phyloP scores from a whole-genome alignment of 1,140 invertebrate species.

The Aculops lycopersici region DNA sequence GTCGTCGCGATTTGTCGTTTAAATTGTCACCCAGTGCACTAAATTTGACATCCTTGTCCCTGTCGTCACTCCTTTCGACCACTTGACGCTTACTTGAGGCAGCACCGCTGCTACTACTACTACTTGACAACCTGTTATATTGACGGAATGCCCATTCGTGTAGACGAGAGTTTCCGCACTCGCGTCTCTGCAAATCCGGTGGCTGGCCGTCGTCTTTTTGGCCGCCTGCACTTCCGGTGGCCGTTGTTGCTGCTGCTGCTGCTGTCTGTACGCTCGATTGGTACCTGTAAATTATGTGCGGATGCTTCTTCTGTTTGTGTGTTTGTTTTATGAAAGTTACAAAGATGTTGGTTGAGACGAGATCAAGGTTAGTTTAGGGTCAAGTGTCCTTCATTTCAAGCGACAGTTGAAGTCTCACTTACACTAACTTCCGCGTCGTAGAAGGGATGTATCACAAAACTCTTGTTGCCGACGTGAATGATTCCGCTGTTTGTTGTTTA shows the following conservation, averaged over 20 bases:
- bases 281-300: constrained; percentile 64
- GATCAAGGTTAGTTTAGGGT: neutral
- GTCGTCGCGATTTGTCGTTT: too few species aligned
- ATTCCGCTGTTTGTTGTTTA: constrained; percentile 31
- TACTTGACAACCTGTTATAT: neutral
- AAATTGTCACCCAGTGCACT: too few species aligned
- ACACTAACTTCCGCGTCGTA: constrained; percentile 38
- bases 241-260: constrained; percentile 29
- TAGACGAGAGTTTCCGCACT: neutral
- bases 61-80: too few species aligned
- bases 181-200: neutral
- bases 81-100: too few species aligned
- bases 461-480: constrained; percentile 81
- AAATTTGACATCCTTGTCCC: too few species aligned
- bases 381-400: neutral
- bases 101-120: neutral
- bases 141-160: neutral
- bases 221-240: constrained; percentile 11
- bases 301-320: constrained; percentile 45
- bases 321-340: neutral
- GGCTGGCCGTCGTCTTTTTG: neutral
- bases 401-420: neutral
- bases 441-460: constrained; percentile 75
- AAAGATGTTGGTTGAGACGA: neutral
- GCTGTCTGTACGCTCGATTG: constrained; percentile 42